Evolutionary conservation across 2,888 invertebrate genomes (phyloP).

Genomic region (Camponotus fellah): DNA sequence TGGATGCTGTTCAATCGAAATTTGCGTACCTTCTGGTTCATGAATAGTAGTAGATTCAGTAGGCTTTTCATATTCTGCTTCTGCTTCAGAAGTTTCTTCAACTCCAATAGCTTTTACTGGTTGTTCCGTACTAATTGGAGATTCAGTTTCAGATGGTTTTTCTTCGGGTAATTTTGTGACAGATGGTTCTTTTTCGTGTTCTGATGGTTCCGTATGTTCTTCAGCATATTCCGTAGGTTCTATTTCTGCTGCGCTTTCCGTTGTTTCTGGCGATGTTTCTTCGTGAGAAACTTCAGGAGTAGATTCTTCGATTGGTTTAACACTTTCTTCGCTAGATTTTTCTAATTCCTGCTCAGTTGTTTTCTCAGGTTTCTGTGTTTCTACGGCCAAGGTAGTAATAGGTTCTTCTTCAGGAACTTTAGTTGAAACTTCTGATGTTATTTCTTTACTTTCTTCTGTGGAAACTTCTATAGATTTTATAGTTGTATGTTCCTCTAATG

Average conservation of each 20-base stretch:
- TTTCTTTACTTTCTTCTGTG: neutral
- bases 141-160: slow-evolving; percentile 50
- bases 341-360: slow-evolving; percentile 39
- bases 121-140: slow-evolving; percentile 36
- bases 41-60: slow-evolving; percentile 14
- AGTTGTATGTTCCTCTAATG: slow-evolving; percentile 52
- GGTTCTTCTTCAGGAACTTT: slow-evolving; percentile 58
- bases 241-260: slow-evolving; percentile 37
- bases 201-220: slow-evolving; percentile 56
- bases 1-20: slow-evolving; percentile 29
- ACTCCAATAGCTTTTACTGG: slow-evolving; percentile 9
- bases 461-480: slow-evolving; percentile 47
- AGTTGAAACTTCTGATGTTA: slow-evolving; percentile 35
- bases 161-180: slow-evolving; percentile 43
- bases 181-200: slow-evolving; percentile 40
- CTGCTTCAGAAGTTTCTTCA: slow-evolving; percentile 29
- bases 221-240: slow-evolving; percentile 53
- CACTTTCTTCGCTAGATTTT: slow-evolving; percentile 3
- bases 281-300: slow-evolving; percentile 26
- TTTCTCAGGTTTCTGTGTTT: slow-evolving; percentile 56
- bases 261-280: slow-evolving; percentile 32
- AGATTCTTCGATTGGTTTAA: slow-evolving; percentile 42
- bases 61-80: slow-evolving; percentile 39
- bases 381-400: slow-evolving; percentile 18
- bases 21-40: slow-evolving; percentile 30